Conservation (phyloP, 2,797 vertebrate species). For the Cossypha dichroa region DNA sequence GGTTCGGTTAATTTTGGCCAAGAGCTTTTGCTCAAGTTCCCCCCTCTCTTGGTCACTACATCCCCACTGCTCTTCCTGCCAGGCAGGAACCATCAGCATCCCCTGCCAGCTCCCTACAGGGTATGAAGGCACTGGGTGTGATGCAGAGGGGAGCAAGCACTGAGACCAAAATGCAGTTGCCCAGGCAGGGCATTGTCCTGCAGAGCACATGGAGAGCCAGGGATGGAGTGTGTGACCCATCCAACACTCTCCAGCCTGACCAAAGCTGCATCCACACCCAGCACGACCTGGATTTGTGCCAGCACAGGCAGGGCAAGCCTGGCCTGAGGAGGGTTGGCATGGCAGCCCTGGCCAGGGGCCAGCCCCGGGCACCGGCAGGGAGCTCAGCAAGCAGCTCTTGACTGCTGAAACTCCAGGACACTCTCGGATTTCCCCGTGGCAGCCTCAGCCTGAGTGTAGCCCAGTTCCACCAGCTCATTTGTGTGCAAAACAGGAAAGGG, state of each 20-base stretch:
- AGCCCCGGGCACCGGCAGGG: background rate
- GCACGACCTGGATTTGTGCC: background rate
- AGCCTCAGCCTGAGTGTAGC: background rate
- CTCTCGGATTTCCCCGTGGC: background rate
- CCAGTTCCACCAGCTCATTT: background rate
- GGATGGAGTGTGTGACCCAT: rapidly evolving
- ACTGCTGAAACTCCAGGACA: rapidly evolving
- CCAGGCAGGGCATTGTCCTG: background rate
- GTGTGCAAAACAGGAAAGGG: background rate
- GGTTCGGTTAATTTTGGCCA: background rate
- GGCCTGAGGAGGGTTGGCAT: conserved; percentile 32
- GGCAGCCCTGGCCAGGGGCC: background rate
- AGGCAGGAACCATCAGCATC: background rate
- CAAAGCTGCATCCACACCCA: background rate
- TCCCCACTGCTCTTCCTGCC: background rate
- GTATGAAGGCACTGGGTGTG: background rate
- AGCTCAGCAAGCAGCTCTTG: background rate
- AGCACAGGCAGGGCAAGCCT: rapidly evolving
- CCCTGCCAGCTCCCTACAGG: background rate
- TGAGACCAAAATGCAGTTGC: background rate
- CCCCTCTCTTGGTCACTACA: background rate
- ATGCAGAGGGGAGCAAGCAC: background rate
- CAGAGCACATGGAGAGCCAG: background rate
- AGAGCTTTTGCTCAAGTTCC: background rate
- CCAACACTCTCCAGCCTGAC: rapidly evolving